Base-by-base conservation (phyloP, 1,140 invertebrate species). In the Hypothenemus hampei region DNA sequence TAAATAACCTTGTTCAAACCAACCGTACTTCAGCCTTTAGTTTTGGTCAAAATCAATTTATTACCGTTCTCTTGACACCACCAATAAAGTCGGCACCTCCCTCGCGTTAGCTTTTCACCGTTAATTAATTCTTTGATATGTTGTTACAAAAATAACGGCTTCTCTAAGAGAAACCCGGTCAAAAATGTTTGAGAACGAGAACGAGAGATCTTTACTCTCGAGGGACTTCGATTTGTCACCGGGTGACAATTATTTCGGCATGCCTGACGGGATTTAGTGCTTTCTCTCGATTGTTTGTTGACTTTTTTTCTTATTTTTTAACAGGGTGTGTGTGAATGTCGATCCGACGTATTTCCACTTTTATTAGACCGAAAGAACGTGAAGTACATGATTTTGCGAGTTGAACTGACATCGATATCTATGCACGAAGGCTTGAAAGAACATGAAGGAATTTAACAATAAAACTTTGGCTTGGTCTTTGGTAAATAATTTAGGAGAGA, bases 71-170 rank as follows among this genome's bases (percentile, higher is more conserved):
- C 16, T 36, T 13, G 45, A 36, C 45, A 36, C 16, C 10, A 5
- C 31, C 31, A 48, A 48, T 48, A 48, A 48, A 48, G 29, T 33
- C 22, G 19, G 45, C 29, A 26, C 45, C 45, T 35, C 45, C 45
- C 45, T 48, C 29, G 18, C 29, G 45, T 48, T 43, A 31, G 18
- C 35, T 13, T 13, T 40, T 50, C 47, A 7, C 15, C 49, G 22
- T 21, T 52, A 52, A 52, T 52, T 52, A 52, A 52, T 41, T 43
- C 22, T 52, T 26, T 39, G 21, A 52, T 52, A 52, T 52, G 50
- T 53, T 53, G 50, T 29, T 45, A 26, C 43, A 29, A 45, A 45
- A 45, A 45, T 45, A 45, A 45, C 43, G 18, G 26, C 13, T 31
- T 24, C 6, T 6, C 23, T 13, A 29, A 45, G 16, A 15, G 13